phyloP scores from a whole-genome alignment of 2,888 invertebrate genomes.

The Coleophora flavipennella region DNA sequence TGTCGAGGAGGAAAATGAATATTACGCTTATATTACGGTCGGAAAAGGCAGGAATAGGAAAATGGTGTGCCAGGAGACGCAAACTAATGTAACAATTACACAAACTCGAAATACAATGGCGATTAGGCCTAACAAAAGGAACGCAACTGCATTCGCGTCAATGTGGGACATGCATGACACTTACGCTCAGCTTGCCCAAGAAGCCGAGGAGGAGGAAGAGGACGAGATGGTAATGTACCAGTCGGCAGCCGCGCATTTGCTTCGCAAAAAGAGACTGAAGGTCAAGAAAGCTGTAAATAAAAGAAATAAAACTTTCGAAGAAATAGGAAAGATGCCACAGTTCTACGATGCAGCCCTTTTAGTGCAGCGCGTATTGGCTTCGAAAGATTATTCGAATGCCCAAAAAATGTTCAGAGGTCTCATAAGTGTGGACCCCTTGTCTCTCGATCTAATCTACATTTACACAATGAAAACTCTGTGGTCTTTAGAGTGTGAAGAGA shows the following conservation, averaged over 20 bases:
- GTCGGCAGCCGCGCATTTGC: constrained; percentile 37
- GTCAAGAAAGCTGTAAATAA: constrained; percentile 4
- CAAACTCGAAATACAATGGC: constrained; percentile 78
- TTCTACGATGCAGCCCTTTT: constrained; percentile 77
- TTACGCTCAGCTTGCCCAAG: constrained; percentile 59
- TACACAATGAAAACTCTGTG: constrained; percentile 79
- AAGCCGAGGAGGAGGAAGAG: constrained; percentile 33
- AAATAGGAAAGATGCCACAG: constrained; percentile 34
- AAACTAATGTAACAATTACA: constrained; percentile 74
- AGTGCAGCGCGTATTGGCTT: constrained; percentile 80
- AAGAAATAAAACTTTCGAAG: constrained; percentile 35
- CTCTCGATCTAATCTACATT: constrained; percentile 75
- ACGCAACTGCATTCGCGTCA: constrained; percentile 78
- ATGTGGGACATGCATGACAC: constrained; percentile 86
- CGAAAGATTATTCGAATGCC: constrained; percentile 75
- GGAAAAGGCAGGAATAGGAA: constrained; percentile 80
- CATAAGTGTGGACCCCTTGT: constrained; percentile 72
- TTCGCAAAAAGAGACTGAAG: constrained; percentile 40
- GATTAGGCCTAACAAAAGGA: constrained; percentile 62
- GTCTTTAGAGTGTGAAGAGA: constrained; percentile 72
- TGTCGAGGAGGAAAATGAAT: constrained; percentile 76
- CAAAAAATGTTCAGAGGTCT: constrained; percentile 82
- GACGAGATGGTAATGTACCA: constrained; percentile 65
- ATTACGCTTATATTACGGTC: constrained; percentile 77
- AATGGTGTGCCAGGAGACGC: constrained; percentile 77